Conservation (phyloP, 2,888 invertebrate genomes). For the Congeria kusceri region DNA sequence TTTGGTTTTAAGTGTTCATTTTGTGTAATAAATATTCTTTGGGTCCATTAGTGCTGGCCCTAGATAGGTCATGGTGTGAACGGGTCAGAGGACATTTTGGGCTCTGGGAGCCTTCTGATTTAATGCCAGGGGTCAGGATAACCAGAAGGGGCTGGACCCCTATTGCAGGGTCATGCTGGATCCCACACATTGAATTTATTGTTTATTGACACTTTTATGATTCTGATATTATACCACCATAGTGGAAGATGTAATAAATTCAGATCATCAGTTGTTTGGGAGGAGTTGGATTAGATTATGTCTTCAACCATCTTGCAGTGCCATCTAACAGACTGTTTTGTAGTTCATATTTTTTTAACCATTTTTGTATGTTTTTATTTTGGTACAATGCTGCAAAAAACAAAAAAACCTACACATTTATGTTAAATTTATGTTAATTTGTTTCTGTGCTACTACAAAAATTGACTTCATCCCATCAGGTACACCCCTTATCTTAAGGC, state of each 20-base stretch:
- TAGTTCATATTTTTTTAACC: no score
- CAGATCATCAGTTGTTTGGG: no score
- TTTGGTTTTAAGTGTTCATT: constrained; percentile 36
- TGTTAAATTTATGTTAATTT: no score
- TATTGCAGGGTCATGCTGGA: neutral
- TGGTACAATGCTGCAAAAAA: no score
- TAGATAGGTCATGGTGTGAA: constrained; percentile 44
- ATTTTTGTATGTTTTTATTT: no score
- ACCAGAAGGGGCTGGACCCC: constrained; percentile 31
- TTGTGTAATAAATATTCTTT: constrained; percentile 48
- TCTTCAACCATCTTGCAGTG: no score
- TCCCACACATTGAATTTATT: constrained; percentile 6
- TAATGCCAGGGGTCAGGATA: constrained; percentile 41
- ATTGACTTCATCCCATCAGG: no score
- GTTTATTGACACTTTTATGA: constrained; percentile 30
- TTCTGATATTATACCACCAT: constrained; percentile 9
- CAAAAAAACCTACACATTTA: no score
- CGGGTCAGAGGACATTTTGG: constrained; percentile 37
- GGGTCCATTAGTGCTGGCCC: constrained; percentile 56
- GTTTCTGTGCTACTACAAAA: no score
- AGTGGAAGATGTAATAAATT: neutral
- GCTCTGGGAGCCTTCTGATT: constrained; percentile 34
- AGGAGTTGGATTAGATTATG: no score
- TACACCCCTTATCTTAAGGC: no score
- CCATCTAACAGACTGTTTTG: no score